phyloP scores from a whole-genome alignment of 2,113 vertebrate species.

The Tragelaphus buxtoni region DNA sequence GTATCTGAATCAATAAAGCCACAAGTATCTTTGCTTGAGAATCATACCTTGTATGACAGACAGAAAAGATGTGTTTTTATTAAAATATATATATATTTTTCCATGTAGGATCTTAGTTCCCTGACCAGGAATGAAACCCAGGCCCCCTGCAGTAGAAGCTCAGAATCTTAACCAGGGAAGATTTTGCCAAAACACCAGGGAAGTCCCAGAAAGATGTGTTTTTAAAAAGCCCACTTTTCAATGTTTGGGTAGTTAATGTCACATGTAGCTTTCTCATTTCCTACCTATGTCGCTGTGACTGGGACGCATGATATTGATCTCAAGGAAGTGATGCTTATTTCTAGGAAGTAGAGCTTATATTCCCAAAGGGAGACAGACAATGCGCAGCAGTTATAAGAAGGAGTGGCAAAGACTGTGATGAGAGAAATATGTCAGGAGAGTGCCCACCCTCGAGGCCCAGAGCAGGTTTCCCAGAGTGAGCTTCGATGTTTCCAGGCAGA shows the following conservation, averaged over 20 bases:
- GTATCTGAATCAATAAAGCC: neutral
- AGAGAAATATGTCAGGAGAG: fast-evolving
- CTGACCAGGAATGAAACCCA: neutral
- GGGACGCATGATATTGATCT: neutral
- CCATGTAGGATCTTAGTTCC: neutral
- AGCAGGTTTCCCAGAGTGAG: neutral
- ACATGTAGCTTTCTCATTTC: neutral
- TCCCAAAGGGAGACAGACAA: neutral
- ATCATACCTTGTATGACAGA: neutral
- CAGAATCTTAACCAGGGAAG: neutral
- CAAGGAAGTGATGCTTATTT: neutral
- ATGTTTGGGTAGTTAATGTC: neutral
- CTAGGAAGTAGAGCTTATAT: neutral
- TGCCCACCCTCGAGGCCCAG: neutral
- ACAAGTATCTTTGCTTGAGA: neutral
- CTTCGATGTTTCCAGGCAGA: neutral
- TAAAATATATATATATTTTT: neutral
- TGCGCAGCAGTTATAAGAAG: neutral
- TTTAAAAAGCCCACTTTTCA: neutral
- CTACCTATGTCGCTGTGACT: neutral
- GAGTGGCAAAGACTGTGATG: neutral
- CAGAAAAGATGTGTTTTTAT: neutral
- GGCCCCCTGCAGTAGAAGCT: neutral
- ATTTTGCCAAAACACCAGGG: neutral
- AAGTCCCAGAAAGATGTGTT: neutral